These are phyloP conservation scores for Poeciliopsis occidentalis DNA, from an alignment of 2,113 vertebrate species.

Conservation along the genomic window DNA sequence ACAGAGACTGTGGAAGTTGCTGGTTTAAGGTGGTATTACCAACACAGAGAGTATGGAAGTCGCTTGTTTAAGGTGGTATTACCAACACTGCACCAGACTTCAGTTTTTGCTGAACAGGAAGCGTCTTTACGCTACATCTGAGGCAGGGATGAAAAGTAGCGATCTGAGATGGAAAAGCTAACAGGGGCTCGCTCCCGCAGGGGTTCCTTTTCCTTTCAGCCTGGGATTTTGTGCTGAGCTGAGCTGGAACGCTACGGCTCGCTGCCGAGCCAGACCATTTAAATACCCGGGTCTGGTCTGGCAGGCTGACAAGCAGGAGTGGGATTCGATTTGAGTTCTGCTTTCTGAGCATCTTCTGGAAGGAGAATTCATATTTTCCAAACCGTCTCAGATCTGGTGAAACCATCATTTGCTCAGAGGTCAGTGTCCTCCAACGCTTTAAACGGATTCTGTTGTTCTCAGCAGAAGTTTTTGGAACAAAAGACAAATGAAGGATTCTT, in stretches of 20 bases:
- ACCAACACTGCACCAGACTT: slow-evolving; percentile 7
- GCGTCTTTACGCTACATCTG: slow-evolving; percentile 18
- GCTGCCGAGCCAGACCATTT: slow-evolving; percentile 48
- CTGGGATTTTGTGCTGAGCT: slow-evolving; percentile 72
- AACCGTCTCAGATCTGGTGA: slow-evolving; percentile 53
- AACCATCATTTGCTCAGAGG: slow-evolving; percentile 39
- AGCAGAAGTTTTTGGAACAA: background rate
- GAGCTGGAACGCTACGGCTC: slow-evolving; percentile 50
- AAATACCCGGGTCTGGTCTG: slow-evolving; percentile 69
- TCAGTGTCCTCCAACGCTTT: slow-evolving; percentile 16
- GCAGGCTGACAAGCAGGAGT: slow-evolving; percentile 48
- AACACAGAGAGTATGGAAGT: background rate
- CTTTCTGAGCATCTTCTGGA: slow-evolving; percentile 56
- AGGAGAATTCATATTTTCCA: slow-evolving; percentile 65
- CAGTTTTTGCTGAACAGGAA: slow-evolving; percentile 17
- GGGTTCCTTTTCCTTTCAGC: slow-evolving; percentile 57
- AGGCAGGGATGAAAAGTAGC: slow-evolving; percentile 43
- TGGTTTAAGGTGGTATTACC: slow-evolving; percentile 6
- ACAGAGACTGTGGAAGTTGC: background rate
- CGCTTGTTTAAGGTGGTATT: background rate
- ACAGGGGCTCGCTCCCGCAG: slow-evolving; percentile 27
- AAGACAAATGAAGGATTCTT: background rate
- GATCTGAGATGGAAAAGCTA: slow-evolving; percentile 66
- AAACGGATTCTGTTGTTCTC: background rate
- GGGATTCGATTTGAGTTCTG: slow-evolving; percentile 60